These are phyloP conservation scores for Ranitomeya imitator DNA, from an alignment of 2,113 vertebrate genomes.

Conservation along the genomic window DNA sequence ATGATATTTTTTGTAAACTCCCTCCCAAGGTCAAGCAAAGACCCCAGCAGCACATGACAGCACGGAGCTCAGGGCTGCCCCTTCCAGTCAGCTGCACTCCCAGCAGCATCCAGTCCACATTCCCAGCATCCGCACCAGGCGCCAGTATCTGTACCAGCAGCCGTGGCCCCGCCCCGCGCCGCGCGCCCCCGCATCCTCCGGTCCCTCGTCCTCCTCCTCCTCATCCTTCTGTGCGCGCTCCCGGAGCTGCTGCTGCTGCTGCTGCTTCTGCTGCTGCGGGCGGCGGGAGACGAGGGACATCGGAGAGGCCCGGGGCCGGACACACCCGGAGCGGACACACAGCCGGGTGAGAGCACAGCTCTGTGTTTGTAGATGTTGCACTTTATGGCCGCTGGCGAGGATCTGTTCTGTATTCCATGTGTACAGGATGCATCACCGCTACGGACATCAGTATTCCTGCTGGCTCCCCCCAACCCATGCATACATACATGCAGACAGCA, in stretches of 20 bases:
- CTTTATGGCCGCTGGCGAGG: neutral
- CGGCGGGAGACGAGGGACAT: slow-evolving; percentile 39
- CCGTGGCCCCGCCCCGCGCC: slow-evolving; percentile 52
- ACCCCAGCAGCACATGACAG: no score
- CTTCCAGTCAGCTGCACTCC: neutral
- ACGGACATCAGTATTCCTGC: neutral
- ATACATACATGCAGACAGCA: neutral
- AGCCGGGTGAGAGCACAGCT: slow-evolving; percentile 12
- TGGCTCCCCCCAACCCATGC: slow-evolving; percentile 3
- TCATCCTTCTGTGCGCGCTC: slow-evolving; percentile 51
- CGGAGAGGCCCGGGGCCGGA: slow-evolving; percentile 35
- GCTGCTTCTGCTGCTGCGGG: slow-evolving; percentile 38
- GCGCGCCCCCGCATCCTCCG: slow-evolving; percentile 60
- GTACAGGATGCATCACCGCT: neutral
- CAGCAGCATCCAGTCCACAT: slow-evolving; percentile 28
- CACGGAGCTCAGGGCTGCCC: neutral
- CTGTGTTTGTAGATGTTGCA: neutral
- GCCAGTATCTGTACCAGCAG: neutral
- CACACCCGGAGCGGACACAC: slow-evolving; percentile 35
- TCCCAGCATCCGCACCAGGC: slow-evolving; percentile 47
- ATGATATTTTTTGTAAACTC: no score
- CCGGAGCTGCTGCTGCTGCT: slow-evolving; percentile 24
- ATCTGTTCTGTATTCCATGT: neutral
- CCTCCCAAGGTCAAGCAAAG: no score
- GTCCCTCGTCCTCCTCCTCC: slow-evolving; percentile 61